phyloP scores from a whole-genome alignment of 2,888 invertebrate genomes.

The Dioctria rufipes region DNA sequence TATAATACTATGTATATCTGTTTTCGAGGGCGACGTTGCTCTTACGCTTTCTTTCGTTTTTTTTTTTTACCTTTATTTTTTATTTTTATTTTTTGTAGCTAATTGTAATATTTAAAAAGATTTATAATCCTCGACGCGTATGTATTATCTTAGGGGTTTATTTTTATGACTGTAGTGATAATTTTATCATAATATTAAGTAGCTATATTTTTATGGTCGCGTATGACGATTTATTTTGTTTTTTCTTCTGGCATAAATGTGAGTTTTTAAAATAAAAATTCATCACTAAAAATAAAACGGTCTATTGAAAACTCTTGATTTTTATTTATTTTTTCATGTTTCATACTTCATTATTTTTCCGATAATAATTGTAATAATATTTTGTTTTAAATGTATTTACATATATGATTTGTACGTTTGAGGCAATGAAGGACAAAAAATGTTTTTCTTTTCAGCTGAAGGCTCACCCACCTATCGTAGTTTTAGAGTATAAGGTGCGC shows the following conservation, averaged over 20 bases:
- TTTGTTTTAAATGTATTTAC: no score
- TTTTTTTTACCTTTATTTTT: constrained; percentile 9
- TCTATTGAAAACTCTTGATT: constrained; percentile 43
- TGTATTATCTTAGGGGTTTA: constrained; percentile 53
- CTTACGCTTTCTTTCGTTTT: constrained; percentile 45
- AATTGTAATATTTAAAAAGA: constrained; percentile 50
- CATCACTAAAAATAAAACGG: constrained; percentile 53
- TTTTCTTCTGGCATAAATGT: constrained; percentile 54
- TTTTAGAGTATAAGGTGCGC: no score
- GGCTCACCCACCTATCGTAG: no score
- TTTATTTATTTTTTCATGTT: constrained; percentile 5
- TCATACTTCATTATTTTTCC: no score
- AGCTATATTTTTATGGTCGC: constrained; percentile 54
- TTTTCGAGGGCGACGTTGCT: constrained; percentile 47
- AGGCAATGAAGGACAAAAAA: no score
- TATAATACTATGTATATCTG: constrained; percentile 40
- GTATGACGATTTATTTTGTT: constrained; percentile 51
- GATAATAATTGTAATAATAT: no score
- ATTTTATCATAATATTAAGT: constrained; percentile 53
- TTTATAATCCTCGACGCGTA: constrained; percentile 52
- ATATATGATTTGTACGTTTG: no score
- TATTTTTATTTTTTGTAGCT: constrained; percentile 21
- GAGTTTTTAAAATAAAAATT: constrained; percentile 54
- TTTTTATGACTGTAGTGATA: constrained; percentile 54
- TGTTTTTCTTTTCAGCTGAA: no score